These are phyloP conservation scores for Molorchus minor DNA, from an alignment of 2,888 invertebrate species.

Conservation along the genomic window DNA sequence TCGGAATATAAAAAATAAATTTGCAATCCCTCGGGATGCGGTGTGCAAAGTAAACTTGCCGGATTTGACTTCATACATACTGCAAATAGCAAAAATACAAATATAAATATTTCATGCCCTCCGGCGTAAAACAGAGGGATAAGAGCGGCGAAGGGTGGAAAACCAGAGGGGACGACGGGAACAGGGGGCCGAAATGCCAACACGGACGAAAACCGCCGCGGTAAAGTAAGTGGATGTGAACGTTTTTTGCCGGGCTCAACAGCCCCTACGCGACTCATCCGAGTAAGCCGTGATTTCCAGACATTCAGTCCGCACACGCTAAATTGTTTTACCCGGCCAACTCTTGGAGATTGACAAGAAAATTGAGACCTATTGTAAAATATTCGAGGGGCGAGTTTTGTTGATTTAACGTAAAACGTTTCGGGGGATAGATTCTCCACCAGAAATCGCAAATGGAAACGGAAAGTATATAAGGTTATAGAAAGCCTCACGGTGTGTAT, in stretches of 20 bases:
- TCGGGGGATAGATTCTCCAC: too few species aligned
- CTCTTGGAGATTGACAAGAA: constrained; percentile 57
- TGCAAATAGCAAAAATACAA: constrained; percentile 42
- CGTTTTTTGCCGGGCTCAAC: constrained; percentile 47
- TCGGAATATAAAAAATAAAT: neutral
- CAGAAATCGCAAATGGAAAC: too few species aligned
- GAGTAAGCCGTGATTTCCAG: constrained; percentile 51
- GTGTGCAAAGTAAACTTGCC: neutral
- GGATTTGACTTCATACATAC: constrained; percentile 38
- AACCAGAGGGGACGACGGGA: constrained; percentile 39
- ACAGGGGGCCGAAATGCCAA: constrained; percentile 42
- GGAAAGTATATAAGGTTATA: too few species aligned
- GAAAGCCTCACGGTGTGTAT: too few species aligned
- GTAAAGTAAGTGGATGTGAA: constrained; percentile 55
- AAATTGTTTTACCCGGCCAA: constrained; percentile 58
- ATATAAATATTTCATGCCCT: constrained; percentile 49
- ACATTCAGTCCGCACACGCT: constrained; percentile 51
- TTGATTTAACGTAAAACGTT: neutral
- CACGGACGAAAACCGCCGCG: constrained; percentile 44
- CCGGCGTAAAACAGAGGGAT: constrained; percentile 35
- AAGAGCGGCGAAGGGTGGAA: constrained; percentile 37
- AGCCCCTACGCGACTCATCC: constrained; percentile 50
- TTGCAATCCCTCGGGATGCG: neutral
- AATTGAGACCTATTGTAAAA: constrained; percentile 57
- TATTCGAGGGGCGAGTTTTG: constrained; percentile 23